These are phyloP conservation scores for Cossypha dichroa DNA, from an alignment of 2,797 vertebrate species.

Conservation along the genomic window DNA sequence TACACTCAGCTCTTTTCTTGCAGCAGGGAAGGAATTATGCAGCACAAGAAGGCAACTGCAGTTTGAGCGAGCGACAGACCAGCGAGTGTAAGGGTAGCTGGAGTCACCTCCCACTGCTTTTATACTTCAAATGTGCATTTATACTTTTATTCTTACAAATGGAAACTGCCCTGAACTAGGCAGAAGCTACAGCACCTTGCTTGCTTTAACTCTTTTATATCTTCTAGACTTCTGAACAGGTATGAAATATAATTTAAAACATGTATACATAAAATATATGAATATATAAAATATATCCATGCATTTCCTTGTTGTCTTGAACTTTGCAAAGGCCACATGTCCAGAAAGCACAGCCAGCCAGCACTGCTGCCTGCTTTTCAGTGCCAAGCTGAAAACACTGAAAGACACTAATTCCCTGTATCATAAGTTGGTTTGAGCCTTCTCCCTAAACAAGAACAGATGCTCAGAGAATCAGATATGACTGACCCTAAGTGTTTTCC, in stretches of 20 bases:
- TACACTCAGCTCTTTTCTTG: neutral
- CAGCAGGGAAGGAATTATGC: neutral
- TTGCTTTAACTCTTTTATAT: neutral
- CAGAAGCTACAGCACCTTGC: neutral
- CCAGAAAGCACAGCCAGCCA: neutral
- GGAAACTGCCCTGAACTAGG: neutral
- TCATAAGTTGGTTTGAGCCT: neutral
- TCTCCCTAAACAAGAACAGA: neutral
- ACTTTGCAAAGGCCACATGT: neutral
- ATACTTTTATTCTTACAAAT: neutral
- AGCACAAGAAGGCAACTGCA: neutral
- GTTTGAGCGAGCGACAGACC: neutral
- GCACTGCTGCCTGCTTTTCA: neutral
- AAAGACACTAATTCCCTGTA: neutral
- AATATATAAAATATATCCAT: neutral
- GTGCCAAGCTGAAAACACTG: neutral
- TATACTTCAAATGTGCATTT: neutral
- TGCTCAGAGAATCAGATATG: neutral
- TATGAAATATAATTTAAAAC: neutral
- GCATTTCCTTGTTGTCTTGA: neutral
- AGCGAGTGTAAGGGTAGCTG: neutral
- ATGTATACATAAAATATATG: fast-evolving
- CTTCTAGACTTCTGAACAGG: neutral
- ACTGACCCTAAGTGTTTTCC: neutral
- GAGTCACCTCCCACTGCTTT: neutral